Conservation (phyloP, 2,888 invertebrate species). For the Mesorhabditis sp. region DNA sequence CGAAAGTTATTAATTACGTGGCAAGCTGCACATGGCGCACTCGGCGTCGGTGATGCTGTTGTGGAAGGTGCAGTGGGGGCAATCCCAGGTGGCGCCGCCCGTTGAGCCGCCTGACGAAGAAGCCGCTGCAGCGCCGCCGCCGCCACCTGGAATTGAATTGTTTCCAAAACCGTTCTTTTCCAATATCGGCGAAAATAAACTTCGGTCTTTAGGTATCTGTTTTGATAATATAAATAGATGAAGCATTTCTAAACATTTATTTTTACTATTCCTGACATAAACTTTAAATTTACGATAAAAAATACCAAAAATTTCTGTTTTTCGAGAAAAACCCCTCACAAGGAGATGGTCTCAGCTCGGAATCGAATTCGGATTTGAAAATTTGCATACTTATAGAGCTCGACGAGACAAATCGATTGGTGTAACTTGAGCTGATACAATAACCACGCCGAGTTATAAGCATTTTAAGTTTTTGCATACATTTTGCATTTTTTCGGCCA, state of each 20-base stretch:
- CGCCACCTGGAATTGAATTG: background rate
- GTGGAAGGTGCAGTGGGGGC: constrained; percentile 52
- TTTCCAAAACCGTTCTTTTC: background rate
- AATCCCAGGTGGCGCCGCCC: constrained; percentile 33
- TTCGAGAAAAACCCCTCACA: no score
- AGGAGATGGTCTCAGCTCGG: no score
- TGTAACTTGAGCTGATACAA: no score
- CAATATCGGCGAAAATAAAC: constrained; percentile 15
- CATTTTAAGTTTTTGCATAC: no score
- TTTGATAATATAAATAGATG: background rate
- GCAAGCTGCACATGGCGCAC: constrained; percentile 54
- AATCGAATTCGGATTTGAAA: background rate
- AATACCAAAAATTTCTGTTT: no score
- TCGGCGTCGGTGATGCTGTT: constrained; percentile 39
- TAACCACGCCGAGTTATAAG: no score
- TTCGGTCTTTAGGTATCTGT: background rate
- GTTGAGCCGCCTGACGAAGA: constrained; percentile 11
- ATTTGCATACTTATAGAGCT: background rate
- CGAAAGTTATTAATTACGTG: constrained; percentile 15
- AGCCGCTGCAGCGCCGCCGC: constrained; percentile 7
- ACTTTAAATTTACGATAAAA: background rate
- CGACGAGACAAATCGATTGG: no score
- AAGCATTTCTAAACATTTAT: background rate
- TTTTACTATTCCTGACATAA: constrained; percentile 7
- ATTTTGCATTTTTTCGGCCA: no score